Evolutionary conservation across 2,888 invertebrate species (phyloP), one percentile per base, ranked within the genome.

Genomic region (Platycnemis pennipes): DNA sequence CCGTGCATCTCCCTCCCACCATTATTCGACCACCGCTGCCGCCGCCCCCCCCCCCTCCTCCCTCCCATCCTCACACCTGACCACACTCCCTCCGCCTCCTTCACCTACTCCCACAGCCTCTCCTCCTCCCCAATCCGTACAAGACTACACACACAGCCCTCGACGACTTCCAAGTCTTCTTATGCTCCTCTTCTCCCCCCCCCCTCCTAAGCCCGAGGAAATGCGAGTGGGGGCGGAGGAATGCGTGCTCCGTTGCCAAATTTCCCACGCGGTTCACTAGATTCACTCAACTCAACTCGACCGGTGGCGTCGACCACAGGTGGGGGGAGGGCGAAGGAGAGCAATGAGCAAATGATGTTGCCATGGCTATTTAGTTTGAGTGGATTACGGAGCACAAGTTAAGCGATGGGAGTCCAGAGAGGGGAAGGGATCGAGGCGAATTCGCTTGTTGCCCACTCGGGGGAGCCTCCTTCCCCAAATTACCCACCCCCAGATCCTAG

Each of bases 201-300:
- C 16, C 56, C 37, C 5, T 45, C 46, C n/a, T n/a, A n/a, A 31
- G 19, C 87, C 42, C 19, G 46, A 45, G 37, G 42, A 89, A 89
- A 89, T 89, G 89, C 42, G 89, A 89, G 89, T 89, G 89, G 89
- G 89, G 89, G 89, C 89, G 89, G 56, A 89, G 89, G 89, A 89
- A 89, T 89, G 89, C 89, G 56, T 89, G 53, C 89, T 26, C 42
- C 42, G 89, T 89, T 89, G 89, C 89, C 89, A 89, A 89, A 89
- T 89, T 89, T 89, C 16, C 56, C 63, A 42, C 91, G 63, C 63
- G 26, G 37, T 7, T n/a, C 44, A 44, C 91, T 37, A 22, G 42
- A 56, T 37, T 42, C 53, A 11, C 89, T n/a, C n/a, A n/a, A n/a
- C n/a, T n/a, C n/a, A n/a, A n/a, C n/a, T n/a, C n/a, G n/a, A n/a